Percentiles rank a stretch among this genome's conserved stretches.
phyloP scores from a whole-genome alignment of 2,797 vertebrate genomes.

The Lycodopsis pacificus region DNA sequence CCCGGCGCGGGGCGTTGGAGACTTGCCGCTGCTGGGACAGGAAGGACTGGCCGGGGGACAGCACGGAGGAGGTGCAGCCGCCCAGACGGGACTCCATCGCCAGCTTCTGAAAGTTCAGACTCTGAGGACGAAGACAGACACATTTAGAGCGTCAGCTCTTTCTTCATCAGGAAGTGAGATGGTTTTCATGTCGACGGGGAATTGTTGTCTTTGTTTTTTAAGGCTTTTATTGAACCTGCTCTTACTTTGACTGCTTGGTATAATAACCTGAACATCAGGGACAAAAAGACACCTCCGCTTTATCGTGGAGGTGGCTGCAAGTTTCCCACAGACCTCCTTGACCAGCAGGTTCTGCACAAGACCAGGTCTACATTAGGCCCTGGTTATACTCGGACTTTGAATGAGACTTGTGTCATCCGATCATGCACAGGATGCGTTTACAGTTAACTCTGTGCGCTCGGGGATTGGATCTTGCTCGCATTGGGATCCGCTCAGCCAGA shows the following conservation, averaged over 20 bases:
- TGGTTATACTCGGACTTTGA: too few relatives aligned
- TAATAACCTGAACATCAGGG: too few relatives aligned
- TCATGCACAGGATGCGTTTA: too few relatives aligned
- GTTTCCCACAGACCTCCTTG: not conserved
- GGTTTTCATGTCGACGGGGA: too few relatives aligned
- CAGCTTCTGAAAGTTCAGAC: slow-evolving; percentile 93
- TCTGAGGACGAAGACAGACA: slow-evolving; percentile 79
- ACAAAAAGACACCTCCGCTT: not conserved
- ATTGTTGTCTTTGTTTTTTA: too few relatives aligned
- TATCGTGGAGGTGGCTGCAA: not conserved
- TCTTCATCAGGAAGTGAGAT: not conserved
- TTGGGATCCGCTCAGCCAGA: too few relatives aligned
- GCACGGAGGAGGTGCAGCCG: slow-evolving; percentile 73
- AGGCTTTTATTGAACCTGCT: too few relatives aligned
- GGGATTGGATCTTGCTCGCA: too few relatives aligned
- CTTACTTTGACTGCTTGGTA: not conserved
- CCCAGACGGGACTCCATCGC: slow-evolving; percentile 92
- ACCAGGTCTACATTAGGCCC: too few relatives aligned
- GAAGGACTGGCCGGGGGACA: slow-evolving; percentile 89
- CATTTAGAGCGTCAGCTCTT: not conserved
- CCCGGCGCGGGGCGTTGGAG: slow-evolving; percentile 88
- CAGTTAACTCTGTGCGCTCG: too few relatives aligned
- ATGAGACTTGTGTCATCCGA: too few relatives aligned
- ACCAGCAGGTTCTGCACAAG: too few relatives aligned
- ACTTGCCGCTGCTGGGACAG: slow-evolving; percentile 94